A percentile compares a stretch with the other conserved stretches of the same genome.
phyloP scores from a whole-genome alignment of 2,888 invertebrate genomes.

The Cryptosula pallasiana region DNA sequence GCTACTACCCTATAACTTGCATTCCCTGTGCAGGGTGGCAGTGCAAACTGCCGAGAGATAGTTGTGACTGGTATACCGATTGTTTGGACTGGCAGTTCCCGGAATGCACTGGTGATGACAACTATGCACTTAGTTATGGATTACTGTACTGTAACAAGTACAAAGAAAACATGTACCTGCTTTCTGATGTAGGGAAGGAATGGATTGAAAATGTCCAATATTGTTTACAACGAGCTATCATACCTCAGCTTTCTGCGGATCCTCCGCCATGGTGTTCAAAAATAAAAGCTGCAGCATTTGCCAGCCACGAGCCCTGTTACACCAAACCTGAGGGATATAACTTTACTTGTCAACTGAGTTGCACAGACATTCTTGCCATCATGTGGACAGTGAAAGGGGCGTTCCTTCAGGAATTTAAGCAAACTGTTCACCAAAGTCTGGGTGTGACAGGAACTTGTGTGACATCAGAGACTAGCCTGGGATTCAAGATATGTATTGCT shows the following conservation, averaged over 20 bases:
- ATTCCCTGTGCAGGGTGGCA: too few species aligned
- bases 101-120: background rate
- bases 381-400: background rate
- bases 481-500: too few species aligned
- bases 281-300: background rate
- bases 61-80: background rate
- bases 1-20: too few species aligned
- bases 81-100: background rate
- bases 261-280: background rate
- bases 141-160: background rate
- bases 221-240: background rate
- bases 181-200: background rate
- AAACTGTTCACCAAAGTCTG: background rate
- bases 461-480: too few species aligned
- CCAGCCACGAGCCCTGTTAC: background rate
- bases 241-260: background rate
- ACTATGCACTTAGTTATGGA: background rate
- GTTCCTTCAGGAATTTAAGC: background rate
- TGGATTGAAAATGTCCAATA: background rate
- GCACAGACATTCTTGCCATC: background rate
- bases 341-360: background rate
- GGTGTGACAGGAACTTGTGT: too few species aligned
- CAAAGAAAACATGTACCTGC: background rate
- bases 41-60: too few species aligned
- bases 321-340: background rate